These are phyloP conservation scores for Kuschelorhynchus macadamiae DNA, from an alignment of 2,888 invertebrate genomes.

Conservation along the genomic window DNA sequence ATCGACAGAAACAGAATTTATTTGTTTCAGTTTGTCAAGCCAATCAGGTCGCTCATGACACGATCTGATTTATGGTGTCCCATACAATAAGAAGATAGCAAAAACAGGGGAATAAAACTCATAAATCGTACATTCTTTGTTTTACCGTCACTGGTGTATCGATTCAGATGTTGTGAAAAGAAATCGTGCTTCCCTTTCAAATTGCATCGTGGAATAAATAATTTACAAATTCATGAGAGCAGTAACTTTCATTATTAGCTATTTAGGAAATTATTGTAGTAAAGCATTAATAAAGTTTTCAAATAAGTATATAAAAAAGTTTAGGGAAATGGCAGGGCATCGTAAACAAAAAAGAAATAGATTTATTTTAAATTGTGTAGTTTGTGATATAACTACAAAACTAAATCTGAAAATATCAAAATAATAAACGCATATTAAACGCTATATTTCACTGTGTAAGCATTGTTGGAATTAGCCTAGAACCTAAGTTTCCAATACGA, in stretches of 20 bases:
- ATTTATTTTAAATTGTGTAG: no score
- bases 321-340: no score
- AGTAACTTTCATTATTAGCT: slow-evolving; percentile 10
- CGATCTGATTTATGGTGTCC: slow-evolving; percentile 38
- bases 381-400: no score
- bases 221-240: slow-evolving; percentile 4
- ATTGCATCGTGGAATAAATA: slow-evolving; percentile 12
- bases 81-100: slow-evolving; percentile 39
- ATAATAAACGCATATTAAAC: no score
- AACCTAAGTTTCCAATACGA: no score
- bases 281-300: no score
- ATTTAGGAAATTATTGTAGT: no score
- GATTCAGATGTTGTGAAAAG: slow-evolving; percentile 18
- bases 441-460: no score
- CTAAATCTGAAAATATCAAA: no score
- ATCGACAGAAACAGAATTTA: slow-evolving; percentile 41
- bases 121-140: slow-evolving; percentile 36
- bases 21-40: slow-evolving; percentile 45
- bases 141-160: slow-evolving; percentile 20
- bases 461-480: no score
- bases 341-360: no score
- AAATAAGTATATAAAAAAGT: no score
- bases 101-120: slow-evolving; percentile 32
- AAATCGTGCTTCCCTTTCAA: slow-evolving; percentile 27
- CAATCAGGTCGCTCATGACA: slow-evolving; percentile 43